Conservation (phyloP, 2,113 vertebrate species). For the Leptosomus discolor region DNA sequence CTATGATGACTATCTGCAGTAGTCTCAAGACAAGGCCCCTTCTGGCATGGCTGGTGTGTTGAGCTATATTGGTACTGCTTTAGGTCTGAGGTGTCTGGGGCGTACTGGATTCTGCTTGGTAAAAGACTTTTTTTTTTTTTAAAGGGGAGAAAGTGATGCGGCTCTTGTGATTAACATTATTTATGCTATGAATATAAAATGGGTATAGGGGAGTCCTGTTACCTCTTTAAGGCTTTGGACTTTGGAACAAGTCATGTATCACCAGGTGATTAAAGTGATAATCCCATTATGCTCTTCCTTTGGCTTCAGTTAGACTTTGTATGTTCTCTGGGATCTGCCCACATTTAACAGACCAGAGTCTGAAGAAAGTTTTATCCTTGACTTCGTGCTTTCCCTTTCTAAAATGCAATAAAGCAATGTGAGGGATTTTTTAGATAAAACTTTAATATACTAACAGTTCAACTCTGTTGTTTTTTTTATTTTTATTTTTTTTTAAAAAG, state of each 20-base stretch:
- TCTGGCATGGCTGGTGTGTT: neutral
- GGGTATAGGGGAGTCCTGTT: neutral
- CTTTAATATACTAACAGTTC: neutral
- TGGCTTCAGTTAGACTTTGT: neutral
- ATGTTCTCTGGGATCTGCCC: neutral
- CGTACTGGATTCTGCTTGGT: neutral
- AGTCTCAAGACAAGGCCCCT: neutral
- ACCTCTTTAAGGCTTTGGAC: neutral
- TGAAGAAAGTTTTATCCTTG: neutral
- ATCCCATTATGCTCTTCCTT: neutral
- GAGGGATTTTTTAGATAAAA: neutral
- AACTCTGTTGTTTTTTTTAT: neutral
- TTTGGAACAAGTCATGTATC: neutral
- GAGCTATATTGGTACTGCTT: rapidly evolving
- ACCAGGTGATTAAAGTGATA: neutral
- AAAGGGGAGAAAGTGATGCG: rapidly evolving
- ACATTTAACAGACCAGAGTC: neutral
- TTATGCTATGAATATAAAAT: neutral
- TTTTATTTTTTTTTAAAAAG: neutral
- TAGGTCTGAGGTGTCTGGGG: neutral
- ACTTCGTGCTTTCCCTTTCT: neutral
- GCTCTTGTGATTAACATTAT: neutral
- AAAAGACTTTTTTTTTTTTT: neutral
- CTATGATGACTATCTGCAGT: rapidly evolving
- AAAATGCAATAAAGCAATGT: neutral